Evolutionary conservation across 2,888 invertebrate genomes (phyloP).

Genomic region (Ormyrus rosae): DNA sequence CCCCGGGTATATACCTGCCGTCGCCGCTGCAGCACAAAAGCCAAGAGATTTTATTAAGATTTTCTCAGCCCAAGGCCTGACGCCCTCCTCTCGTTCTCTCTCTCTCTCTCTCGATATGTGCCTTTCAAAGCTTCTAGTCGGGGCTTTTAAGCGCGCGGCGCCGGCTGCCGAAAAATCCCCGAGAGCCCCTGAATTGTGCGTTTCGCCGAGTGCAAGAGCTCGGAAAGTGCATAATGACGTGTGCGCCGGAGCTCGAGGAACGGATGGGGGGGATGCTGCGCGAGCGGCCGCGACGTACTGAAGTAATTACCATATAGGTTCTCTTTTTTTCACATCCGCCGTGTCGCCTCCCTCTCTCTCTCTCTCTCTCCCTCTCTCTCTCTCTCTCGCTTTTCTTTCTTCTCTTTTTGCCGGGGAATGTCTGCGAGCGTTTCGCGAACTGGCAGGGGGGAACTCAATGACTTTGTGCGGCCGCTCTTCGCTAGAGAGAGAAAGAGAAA

Average conservation of each 20-base stretch:
- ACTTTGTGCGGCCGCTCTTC: background rate
- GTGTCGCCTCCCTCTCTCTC: background rate
- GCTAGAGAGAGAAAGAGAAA: background rate
- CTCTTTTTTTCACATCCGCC: background rate
- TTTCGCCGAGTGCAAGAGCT: conserved; percentile 37
- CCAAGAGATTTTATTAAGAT: conserved; percentile 54
- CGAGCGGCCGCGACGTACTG: background rate
- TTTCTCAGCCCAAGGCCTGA: conserved; percentile 27
- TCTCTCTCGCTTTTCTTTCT: background rate
- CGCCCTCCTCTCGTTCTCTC: background rate
- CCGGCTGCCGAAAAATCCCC: background rate
- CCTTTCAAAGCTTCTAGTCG: background rate
- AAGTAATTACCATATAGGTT: conserved; percentile 44
- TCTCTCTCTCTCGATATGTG: background rate
- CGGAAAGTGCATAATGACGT: conserved; percentile 43
- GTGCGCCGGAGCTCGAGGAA: background rate
- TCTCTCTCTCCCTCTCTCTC: background rate
- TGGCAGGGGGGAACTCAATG: background rate
- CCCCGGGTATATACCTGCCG: conserved; percentile 13
- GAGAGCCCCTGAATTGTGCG: conserved; percentile 13
- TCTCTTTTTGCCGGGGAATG: no score
- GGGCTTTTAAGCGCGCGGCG: background rate
- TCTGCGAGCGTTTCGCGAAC: background rate
- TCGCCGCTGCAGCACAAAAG: conserved; percentile 23
- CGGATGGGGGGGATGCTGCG: conserved; percentile 9